These are phyloP conservation scores for Andrena minutula DNA, from an alignment of 2,888 invertebrate genomes.

Conservation along the genomic window DNA sequence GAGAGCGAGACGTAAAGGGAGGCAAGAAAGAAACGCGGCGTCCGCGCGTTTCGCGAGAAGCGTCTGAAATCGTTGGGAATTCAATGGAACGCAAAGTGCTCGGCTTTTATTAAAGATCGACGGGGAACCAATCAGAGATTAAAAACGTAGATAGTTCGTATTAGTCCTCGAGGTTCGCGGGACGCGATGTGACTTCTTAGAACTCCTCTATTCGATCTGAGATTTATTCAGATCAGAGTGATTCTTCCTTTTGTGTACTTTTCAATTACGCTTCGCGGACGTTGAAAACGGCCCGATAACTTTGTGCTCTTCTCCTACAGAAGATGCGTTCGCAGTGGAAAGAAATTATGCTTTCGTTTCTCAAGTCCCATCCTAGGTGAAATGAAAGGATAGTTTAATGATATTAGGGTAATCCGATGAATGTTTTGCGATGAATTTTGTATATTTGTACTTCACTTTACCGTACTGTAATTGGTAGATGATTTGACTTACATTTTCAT, in stretches of 20 bases:
- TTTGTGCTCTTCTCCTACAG: background rate
- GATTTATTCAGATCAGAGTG: background rate
- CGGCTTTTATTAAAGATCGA: background rate
- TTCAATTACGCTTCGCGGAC: slow-evolving; percentile 2
- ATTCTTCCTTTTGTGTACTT: background rate
- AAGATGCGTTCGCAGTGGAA: background rate
- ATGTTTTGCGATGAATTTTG: slow-evolving; percentile 8
- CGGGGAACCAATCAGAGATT: background rate
- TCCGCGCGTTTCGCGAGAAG: slow-evolving; percentile 26
- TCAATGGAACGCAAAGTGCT: background rate
- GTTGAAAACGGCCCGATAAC: background rate
- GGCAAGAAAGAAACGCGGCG: background rate
- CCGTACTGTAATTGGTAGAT: background rate
- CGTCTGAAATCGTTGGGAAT: slow-evolving; percentile 6
- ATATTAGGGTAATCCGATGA: background rate
- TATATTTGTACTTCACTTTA: slow-evolving; percentile 22
- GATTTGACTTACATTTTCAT: background rate
- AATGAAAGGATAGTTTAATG: background rate
- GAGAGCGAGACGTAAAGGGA: background rate
- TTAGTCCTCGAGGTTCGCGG: background rate
- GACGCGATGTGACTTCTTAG: background rate
- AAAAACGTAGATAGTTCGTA: background rate
- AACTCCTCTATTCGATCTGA: background rate
- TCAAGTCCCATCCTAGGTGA: background rate
- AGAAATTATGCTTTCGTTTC: background rate